Base-by-base conservation (phyloP, 2,888 invertebrate species). In the Eupsilia transversa region DNA sequence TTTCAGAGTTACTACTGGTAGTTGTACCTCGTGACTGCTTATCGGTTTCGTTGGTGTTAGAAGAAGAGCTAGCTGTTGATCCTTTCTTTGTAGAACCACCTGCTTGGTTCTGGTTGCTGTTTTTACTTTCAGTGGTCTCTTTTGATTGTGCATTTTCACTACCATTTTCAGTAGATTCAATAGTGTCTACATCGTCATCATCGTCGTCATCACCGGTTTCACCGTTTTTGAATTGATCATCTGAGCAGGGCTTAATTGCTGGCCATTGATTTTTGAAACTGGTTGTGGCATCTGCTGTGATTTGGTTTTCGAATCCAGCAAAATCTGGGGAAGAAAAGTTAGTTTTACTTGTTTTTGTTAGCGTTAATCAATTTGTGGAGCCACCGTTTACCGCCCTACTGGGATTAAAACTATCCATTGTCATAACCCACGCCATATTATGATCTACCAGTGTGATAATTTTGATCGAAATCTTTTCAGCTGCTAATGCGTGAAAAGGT, bases 251-350 rank as follows among this genome's bases (percentile, higher is more conserved):
- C 7, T 20, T 57, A 0, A 74, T 7, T n/a, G 17, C 38, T 17
- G 46, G 5, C 63, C 38, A 57, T 12, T 33, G n/a, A 3, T 57
- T 27, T 3, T 23, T 2, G 2, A 30, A 38, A 0, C 17, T 57
- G 12, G 23, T 12, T 3, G 74, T 35, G 0, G 6, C 23, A 2
- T 33, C 52, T n/a, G 27, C 20, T 17, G 0, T 60, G 7, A 74
- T 60, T 52, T 9, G 33, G 0, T 23, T 5, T 33, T 74, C 41
- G 6, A 10, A 0, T 10, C 0, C 0, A 4, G 0, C 4, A 23
- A 74, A 23, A 60, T 74, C 73, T 74, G 74, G 0, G 17, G 27
- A 43, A 35, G 20, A 12, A 27, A 27, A 43, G 2, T 4, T 3
- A 23, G 1, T 54, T 3, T 54, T 27, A 43, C 10, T 52, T 9